phyloP scores from a whole-genome alignment of 2,113 vertebrate genomes.

The Oriolus oriolus region DNA sequence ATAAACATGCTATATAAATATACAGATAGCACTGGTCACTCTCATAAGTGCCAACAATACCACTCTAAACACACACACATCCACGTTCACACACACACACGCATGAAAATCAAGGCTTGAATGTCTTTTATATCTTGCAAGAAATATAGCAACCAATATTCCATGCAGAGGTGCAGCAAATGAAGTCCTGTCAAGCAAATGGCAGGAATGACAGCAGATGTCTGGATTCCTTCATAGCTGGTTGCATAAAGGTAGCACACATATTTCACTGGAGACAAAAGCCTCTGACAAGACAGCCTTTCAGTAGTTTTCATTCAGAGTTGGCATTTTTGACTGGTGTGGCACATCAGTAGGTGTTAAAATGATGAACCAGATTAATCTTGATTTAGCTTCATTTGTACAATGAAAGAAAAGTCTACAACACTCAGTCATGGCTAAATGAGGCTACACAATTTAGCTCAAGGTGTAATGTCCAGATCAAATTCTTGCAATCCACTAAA shows the following conservation, averaged over 20 bases:
- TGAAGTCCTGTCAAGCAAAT: slow-evolving; percentile 64
- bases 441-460: not conserved
- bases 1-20: not conserved
- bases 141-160: slow-evolving; percentile 63
- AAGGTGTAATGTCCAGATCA: not conserved
- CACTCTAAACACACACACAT: not conserved
- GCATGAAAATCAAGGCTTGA: not conserved
- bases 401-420: not conserved
- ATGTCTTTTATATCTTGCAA: slow-evolving; percentile 40
- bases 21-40: not conserved
- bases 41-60: not conserved
- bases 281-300: slow-evolving; percentile 35
- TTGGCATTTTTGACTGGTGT: slow-evolving; percentile 42
- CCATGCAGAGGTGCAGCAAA: slow-evolving; percentile 58
- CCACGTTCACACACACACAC: not conserved
- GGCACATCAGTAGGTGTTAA: not conserved
- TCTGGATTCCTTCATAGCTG: slow-evolving; percentile 63
- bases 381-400: slow-evolving; percentile 8
- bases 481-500: not conserved
- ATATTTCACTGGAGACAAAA: slow-evolving; percentile 45
- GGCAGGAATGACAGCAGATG: slow-evolving; percentile 58
- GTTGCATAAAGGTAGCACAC: slow-evolving; percentile 49
- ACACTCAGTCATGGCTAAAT: not conserved
- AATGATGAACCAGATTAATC: slow-evolving; percentile 11
- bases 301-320: slow-evolving; percentile 34